Evolutionary conservation across 2,888 invertebrate genomes (phyloP).

Genomic region (Erynnis tages): DNA sequence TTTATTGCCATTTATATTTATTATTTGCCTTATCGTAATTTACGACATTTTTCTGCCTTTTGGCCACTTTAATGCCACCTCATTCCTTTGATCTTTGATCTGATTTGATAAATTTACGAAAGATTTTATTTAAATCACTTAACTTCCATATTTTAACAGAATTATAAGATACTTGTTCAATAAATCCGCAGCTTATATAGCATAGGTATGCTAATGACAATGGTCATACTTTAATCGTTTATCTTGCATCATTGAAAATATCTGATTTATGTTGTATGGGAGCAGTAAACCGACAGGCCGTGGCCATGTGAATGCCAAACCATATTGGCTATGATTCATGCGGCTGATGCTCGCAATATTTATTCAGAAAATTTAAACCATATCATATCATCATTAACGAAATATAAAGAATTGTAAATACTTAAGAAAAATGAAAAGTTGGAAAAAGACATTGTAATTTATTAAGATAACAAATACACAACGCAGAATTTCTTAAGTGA

Average conservation of each 20-base stretch:
- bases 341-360: slow-evolving; percentile 44
- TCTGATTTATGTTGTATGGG: slow-evolving; percentile 66
- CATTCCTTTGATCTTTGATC: slow-evolving; percentile 24
- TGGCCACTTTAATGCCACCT: slow-evolving; percentile 22
- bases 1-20: slow-evolving; percentile 23
- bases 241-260: slow-evolving; percentile 35
- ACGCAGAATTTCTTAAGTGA: background rate
- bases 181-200: slow-evolving; percentile 22
- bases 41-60: slow-evolving; percentile 26
- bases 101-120: slow-evolving; percentile 12
- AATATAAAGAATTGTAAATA: too few relatives aligned
- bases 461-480: background rate
- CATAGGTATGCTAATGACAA: slow-evolving; percentile 28
- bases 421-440: too few relatives aligned
- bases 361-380: slow-evolving; percentile 22
- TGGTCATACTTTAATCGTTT: slow-evolving; percentile 28
- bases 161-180: slow-evolving; percentile 5
- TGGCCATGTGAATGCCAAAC: slow-evolving; percentile 65
- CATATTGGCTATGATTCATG: slow-evolving; percentile 61
- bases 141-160: background rate
- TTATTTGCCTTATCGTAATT: slow-evolving; percentile 25
- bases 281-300: slow-evolving; percentile 60
- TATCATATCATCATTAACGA: background rate
- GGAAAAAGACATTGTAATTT: background rate
- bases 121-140: slow-evolving; percentile 13